A percentile compares a stretch with the other conserved stretches of the same genome.
phyloP scores from a whole-genome alignment of 2,113 vertebrate genomes.

The Mirounga angustirostris region DNA sequence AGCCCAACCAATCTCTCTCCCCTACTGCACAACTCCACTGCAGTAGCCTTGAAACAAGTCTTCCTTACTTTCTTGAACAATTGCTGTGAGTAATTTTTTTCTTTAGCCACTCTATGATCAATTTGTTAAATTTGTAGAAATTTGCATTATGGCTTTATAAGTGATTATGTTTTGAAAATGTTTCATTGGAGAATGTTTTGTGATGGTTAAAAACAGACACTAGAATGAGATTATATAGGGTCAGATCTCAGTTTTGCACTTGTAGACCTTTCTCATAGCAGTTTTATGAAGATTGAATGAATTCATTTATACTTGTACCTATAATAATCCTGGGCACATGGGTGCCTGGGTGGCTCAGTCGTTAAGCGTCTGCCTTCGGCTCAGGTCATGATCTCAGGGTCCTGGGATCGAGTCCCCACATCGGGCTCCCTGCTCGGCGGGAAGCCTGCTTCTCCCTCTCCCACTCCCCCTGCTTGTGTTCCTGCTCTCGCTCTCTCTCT shows the following conservation, averaged over 20 bases:
- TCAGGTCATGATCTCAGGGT: no score
- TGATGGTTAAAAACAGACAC: not conserved
- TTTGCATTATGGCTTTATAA: not conserved
- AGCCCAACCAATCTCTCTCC: not conserved
- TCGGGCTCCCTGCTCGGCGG: no score
- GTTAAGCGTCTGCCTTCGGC: no score
- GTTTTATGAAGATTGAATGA: not conserved
- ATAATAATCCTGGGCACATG: not conserved
- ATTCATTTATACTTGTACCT: not conserved
- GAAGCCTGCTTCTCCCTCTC: no score
- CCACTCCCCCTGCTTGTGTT: no score
- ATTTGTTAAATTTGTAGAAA: not conserved
- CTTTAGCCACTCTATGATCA: not conserved
- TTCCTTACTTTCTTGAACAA: not conserved
- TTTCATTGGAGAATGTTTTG: not conserved
- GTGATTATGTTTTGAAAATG: not conserved
- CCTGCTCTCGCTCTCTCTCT: no score
- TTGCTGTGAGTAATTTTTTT: not conserved
- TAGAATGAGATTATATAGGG: not conserved
- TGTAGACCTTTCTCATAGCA: not conserved
- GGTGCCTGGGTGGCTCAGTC: no score
- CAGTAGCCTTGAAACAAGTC: not conserved
- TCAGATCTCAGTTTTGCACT: constrained; percentile 11
- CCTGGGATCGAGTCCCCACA: no score
- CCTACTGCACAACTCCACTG: not conserved